Evolutionary conservation across 2,888 invertebrate species (phyloP).

Genomic region (Scaptodrosophila latifasciaeformis): DNA sequence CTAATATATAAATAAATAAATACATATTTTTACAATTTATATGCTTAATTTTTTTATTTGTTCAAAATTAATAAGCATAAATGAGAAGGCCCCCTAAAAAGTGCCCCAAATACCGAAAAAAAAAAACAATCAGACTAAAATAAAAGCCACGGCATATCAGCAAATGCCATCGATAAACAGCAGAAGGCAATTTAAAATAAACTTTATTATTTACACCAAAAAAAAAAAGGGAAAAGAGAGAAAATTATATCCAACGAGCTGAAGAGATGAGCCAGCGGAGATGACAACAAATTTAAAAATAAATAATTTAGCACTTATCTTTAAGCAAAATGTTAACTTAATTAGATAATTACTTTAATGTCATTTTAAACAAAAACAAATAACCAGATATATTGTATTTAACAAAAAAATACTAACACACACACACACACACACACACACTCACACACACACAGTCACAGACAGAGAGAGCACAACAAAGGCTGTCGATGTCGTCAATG

Average conservation of each 20-base stretch:
- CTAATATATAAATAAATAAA: no score
- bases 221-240: no score
- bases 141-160: constrained; percentile 18
- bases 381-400: constrained; percentile 3
- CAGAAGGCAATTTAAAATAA: no score
- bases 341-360: constrained; percentile 68
- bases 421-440: not conserved
- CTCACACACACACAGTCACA: not conserved
- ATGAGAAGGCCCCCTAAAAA: no score
- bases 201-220: no score
- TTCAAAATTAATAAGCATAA: no score
- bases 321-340: constrained; percentile 68
- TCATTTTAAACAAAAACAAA: constrained; percentile 57
- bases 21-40: no score
- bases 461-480: constrained; percentile 22
- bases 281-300: constrained; percentile 37
- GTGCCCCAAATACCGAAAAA: constrained; percentile 1
- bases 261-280: constrained; percentile 1
- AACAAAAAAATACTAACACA: not conserved
- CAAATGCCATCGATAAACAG: constrained; percentile 25
- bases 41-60: no score
- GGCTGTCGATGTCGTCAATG: constrained; percentile 37
- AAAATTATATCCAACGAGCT: constrained; percentile 14
- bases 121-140: not conserved
- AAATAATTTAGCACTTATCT: constrained; percentile 64